phyloP scores from a whole-genome alignment of 1,140 invertebrate genomes.

The Neodiprion fabricii region DNA sequence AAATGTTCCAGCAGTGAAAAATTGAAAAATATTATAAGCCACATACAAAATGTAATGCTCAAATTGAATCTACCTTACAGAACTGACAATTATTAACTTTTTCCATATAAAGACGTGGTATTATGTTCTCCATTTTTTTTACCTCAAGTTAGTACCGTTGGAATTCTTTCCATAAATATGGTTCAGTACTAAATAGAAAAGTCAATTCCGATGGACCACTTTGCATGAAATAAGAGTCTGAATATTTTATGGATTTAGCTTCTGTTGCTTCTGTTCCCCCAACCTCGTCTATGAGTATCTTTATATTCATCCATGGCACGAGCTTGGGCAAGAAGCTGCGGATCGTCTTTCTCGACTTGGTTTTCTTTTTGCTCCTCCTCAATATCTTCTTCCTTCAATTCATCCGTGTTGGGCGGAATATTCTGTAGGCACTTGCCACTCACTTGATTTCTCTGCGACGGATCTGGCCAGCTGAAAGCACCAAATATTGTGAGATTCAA shows the following conservation, averaged over 20 bases:
- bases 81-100: no score
- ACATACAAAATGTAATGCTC: no score
- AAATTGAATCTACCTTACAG: no score
- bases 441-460: conserved; percentile 38
- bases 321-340: conserved; percentile 70
- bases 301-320: conserved; percentile 91
- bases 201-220: background rate
- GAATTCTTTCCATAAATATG: background rate
- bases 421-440: conserved; percentile 42
- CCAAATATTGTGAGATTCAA: conserved; percentile 16
- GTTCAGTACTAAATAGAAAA: conserved; percentile 4
- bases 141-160: background rate
- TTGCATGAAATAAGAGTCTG: background rate
- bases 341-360: conserved; percentile 78
- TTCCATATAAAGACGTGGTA: background rate
- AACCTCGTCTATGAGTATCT: conserved; percentile 86
- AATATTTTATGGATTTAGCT: conserved; percentile 66
- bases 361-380: conserved; percentile 61
- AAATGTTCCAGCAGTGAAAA: no score
- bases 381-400: conserved; percentile 36
- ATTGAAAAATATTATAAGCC: no score
- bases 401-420: conserved; percentile 26
- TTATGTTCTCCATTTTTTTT: background rate
- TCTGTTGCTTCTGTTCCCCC: conserved; percentile 87
- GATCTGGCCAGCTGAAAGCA: conserved; percentile 49